A percentile compares a stretch with the other conserved stretches of the same genome.
These are phyloP conservation scores for Diuraphis noxia DNA, from an alignment of 1,140 invertebrate species.

Conservation along the genomic window DNA sequence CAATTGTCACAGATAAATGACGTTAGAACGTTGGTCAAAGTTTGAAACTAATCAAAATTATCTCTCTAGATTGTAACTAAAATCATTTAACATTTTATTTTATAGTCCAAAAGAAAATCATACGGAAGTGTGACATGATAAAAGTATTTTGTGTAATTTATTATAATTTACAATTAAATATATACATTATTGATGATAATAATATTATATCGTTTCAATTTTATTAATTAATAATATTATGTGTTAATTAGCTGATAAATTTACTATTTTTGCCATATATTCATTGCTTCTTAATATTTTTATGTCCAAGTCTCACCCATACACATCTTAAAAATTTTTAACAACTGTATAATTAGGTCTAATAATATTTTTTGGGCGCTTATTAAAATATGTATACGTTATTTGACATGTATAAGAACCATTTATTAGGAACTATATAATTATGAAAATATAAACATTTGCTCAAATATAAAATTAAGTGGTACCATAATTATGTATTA, in stretches of 20 bases:
- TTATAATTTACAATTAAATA: background rate
- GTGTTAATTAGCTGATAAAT: background rate
- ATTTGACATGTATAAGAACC: too few species aligned
- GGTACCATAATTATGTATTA: too few species aligned
- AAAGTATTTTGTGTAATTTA: background rate
- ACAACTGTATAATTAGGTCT: too few species aligned
- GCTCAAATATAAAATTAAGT: too few species aligned
- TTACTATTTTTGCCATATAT: background rate
- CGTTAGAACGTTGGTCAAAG: background rate
- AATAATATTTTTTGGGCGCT: too few species aligned
- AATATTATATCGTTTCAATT: background rate
- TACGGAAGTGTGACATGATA: background rate
- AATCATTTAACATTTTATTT: background rate
- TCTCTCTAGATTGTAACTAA: background rate
- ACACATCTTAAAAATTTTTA: background rate
- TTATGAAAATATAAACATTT: too few species aligned
- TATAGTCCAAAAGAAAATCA: background rate
- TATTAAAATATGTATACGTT: background rate
- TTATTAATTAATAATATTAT: constrained; percentile 9
- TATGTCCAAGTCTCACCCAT: background rate
- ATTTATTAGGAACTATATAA: too few species aligned
- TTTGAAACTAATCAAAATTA: background rate
- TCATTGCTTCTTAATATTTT: background rate
- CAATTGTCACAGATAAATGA: background rate
- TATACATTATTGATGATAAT: too few species aligned